A percentile compares a stretch with the other conserved stretches of the same genome.
These are phyloP conservation scores for Bungarus multicinctus DNA, from an alignment of 2,113 vertebrate genomes.

Conservation along the genomic window DNA sequence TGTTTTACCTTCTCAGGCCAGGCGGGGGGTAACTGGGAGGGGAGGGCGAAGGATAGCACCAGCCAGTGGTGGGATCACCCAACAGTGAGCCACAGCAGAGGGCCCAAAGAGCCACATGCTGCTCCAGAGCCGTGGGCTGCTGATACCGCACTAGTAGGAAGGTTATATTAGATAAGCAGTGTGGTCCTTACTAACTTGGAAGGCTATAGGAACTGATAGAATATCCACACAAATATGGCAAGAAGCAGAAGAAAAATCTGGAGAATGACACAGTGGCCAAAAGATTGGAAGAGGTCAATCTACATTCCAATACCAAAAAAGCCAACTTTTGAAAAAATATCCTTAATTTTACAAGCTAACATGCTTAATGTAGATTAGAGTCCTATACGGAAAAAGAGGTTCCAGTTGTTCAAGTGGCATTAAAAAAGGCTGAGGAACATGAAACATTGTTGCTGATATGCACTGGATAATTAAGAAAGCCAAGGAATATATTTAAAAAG, in stretches of 20 bases:
- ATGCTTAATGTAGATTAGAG: not conserved
- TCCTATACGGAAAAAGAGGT: not conserved
- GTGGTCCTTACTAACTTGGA: not conserved
- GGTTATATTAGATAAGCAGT: not conserved
- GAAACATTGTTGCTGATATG: not conserved
- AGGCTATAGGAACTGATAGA: not conserved
- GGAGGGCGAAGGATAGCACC: too few species aligned
- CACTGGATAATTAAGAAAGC: not conserved
- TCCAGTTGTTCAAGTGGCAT: not conserved
- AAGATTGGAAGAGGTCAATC: not conserved
- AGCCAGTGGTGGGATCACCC: too few species aligned
- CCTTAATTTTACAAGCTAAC: not conserved
- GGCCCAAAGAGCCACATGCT: too few species aligned
- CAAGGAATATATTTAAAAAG: not conserved
- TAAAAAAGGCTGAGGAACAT: not conserved
- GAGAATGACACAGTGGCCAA: not conserved
- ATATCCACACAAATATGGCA: not conserved
- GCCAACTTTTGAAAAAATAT: not conserved
- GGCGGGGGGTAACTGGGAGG: too few species aligned
- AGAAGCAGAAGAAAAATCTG: not conserved
- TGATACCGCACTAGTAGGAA: not conserved
- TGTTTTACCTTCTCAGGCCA: too few species aligned
- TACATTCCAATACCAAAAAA: not conserved
- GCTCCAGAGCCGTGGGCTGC: too few species aligned
- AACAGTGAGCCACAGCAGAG: too few species aligned